Percentiles rank a stretch among this genome's conserved stretches.
These are phyloP conservation scores for Vombatus ursinus DNA, from an alignment of 2,113 vertebrate species.

Conservation along the genomic window DNA sequence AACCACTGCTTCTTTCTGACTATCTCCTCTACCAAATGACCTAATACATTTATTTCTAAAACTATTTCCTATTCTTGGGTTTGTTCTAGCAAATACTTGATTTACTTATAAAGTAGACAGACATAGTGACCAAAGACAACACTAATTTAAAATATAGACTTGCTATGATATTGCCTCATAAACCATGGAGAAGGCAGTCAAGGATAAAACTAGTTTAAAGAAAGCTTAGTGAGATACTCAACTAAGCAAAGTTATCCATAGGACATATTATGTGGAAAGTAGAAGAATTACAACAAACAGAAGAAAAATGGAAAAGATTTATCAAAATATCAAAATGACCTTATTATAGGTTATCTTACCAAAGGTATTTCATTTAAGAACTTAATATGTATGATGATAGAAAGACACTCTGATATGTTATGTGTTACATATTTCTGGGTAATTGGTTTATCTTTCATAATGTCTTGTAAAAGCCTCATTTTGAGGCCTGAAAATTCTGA, in stretches of 20 bases:
- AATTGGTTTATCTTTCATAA: neutral
- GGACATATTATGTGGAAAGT: neutral
- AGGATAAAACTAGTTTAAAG: neutral
- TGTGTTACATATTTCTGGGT: no score
- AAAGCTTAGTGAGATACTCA: neutral
- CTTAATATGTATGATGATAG: neutral
- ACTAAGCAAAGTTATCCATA: neutral
- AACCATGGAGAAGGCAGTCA: neutral
- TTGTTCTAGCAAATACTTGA: no score
- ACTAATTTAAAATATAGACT: neutral
- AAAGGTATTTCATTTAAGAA: slow-evolving; percentile 14
- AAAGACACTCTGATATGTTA: neutral
- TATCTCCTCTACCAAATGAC: no score
- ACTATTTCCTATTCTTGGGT: no score
- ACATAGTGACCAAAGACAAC: neutral
- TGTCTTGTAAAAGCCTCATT: slow-evolving; percentile 6
- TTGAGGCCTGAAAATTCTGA: neutral
- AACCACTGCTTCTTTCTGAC: no score
- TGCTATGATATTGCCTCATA: neutral
- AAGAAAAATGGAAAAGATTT: neutral
- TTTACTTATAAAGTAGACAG: no score
- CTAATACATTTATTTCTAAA: no score
- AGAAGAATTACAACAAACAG: neutral
- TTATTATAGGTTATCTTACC: slow-evolving; percentile 12
- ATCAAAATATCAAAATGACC: neutral